Percentiles rank a stretch among this genome's conserved stretches.
Evolutionary conservation across 2,113 vertebrate genomes (phyloP).

Genomic region (Scatophagus argus): DNA sequence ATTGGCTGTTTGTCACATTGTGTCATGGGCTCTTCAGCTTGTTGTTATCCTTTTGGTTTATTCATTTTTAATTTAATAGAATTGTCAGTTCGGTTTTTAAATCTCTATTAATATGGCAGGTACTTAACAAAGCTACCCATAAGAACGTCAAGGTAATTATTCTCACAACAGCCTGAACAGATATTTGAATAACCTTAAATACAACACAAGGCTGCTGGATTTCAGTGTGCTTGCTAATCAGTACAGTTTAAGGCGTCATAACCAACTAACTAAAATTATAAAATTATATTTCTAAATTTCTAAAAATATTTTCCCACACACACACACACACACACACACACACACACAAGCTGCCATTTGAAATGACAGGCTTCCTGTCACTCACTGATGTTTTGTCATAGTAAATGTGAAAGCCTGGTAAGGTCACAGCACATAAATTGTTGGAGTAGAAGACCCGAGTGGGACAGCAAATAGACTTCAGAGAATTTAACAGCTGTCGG

Average conservation of each 20-base stretch:
- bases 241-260: not conserved
- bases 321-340: too few species aligned
- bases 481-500: conserved; percentile 63
- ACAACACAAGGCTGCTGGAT: not conserved
- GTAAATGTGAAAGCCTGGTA: conserved; percentile 24
- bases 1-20: conserved; percentile 40
- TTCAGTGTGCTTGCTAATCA: not conserved
- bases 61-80: conserved; percentile 27
- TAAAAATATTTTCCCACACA: too few species aligned
- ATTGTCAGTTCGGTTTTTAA: conserved; percentile 6
- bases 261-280: too few species aligned
- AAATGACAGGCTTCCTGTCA: conserved; percentile 40
- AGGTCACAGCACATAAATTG: conserved; percentile 39
- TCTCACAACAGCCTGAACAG: not conserved
- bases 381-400: conserved; percentile 9
- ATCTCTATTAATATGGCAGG: conserved; percentile 1
- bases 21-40: conserved; percentile 9
- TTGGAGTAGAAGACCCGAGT: conserved; percentile 33
- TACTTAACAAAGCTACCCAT: conserved; percentile 19
- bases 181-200: conserved; percentile 11
- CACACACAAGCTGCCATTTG: conserved; percentile 33
- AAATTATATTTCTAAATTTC: too few species aligned
- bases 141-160: conserved; percentile 23
- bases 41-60: conserved; percentile 1
- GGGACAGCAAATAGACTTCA: conserved; percentile 58